Evolutionary conservation across 2,888 invertebrate species (phyloP), one percentile per base, ranked within the genome.

Genomic region (Cheilosia vulpina): DNA sequence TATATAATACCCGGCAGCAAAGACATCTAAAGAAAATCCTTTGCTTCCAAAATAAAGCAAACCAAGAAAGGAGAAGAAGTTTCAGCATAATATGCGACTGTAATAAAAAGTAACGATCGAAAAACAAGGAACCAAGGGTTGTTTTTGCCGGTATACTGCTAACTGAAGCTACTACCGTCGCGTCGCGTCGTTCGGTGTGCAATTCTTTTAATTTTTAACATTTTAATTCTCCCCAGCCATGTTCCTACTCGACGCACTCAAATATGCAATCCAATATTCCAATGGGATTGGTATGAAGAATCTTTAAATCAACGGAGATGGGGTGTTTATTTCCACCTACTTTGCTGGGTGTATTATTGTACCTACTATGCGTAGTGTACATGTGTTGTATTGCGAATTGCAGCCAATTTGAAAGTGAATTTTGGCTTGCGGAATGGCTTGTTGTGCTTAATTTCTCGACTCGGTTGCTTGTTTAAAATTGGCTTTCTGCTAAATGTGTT

Each of bases 201-300:
- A 63, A 75, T 84, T 84, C 84, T 84, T 84, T 84, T 84, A 84
- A 84, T 80, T 84, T 84, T 84, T 84, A 80, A 84, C 75, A 84
- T 66, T 73, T 63, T 79, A 84, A 80, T 80, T 65, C 80, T 79
- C 72, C 68, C 52, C 55, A 38, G 53, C 68, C 52, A 6, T 45
- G 50, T 69, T 73, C 63, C 53, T 65, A 45, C 75, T 58, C 52
- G 69, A 80, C 80, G 84, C 79, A 75, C 75, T 84, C 71, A 84
- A 76, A 84, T 84, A 84, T 84, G 84, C 84, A 80, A 80, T 80
- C 69, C 84, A 80, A 80, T 80, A 80, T 76, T 80, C 84, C 63
- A 58, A 31, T 9, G 15, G 31, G 21, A 45, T 17, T 11, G 47
- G 66, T 66, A 21, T 62, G 78, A n/a, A 52, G 43, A 31, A 38